Base-by-base conservation (phyloP, 2,888 invertebrate species). In the Palloptera scutellata region DNA sequence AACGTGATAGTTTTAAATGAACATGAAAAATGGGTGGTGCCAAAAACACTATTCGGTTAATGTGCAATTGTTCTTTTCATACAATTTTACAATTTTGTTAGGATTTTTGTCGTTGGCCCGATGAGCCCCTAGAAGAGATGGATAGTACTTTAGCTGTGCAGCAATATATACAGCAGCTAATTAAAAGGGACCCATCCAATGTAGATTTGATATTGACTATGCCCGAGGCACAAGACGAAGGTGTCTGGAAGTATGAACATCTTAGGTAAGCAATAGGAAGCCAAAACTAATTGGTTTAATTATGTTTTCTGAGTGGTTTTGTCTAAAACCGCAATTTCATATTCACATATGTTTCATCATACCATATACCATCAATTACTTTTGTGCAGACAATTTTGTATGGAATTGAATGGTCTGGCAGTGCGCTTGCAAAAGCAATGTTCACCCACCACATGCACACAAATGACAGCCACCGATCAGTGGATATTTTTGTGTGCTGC, bases 401-500 rank as follows among this genome's bases (percentile, higher is more conserved):
- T 99, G 96, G 98, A 99, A 86, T 86, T 99, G 60, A 99, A 99
- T 87, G 98, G 97, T n/a, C 86, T 99, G 76, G 98, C 98, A 59
- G 98, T 99, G 0, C 90, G 95, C 81, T 87, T 99, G 73, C 98
- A 98, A 87, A 91, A 91, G 74, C 98, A 98, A 85, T 99, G 99
- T 85, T 94, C 95, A 81, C 97, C 98, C 51, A 95, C 96, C 79
- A 96, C 94, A 20, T 99, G 99, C 85, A 96, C 94, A 70, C 98
- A 99, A 87, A 99, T 99, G 99, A 99, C 98, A 55, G 99, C 99
- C 42, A 99, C 99, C 41, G 98, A 99, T 86, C 98, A 99, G 82
- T 99, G 99, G 99, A 99, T 99, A 86, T 99, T 99, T 86, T 87
- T 99, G 64, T 99, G 99, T 88, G 99, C 99, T 68, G 98, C 99